Conservation (phyloP, 2,888 invertebrate species). For the Anoplius nigerrimus region DNA sequence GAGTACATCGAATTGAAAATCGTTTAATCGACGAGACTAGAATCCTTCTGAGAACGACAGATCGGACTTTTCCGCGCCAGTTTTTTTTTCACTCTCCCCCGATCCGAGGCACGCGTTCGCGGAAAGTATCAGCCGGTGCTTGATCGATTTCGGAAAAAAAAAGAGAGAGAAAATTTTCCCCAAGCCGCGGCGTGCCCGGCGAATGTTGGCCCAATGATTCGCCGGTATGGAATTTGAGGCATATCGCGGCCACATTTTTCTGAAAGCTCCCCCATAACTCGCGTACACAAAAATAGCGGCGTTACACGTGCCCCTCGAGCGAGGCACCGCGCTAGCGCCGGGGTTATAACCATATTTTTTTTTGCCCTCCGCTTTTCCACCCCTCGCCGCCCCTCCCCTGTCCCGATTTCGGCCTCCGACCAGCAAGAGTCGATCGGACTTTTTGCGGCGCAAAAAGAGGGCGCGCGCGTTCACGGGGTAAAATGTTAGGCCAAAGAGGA, state of each 20-base stretch:
- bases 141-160: not conserved
- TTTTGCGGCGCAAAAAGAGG: not conserved
- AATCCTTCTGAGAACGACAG: no score
- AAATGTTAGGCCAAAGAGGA: not conserved
- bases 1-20: no score
- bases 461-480: not conserved
- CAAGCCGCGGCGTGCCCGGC: no score
- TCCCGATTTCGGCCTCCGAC: not conserved
- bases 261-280: constrained; percentile 25
- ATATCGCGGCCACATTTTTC: constrained; percentile 37
- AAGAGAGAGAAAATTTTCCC: not conserved
- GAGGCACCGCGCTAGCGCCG: constrained; percentile 22
- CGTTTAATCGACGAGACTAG: no score
- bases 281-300: constrained; percentile 51
- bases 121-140: no score
- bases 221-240: constrained; percentile 44
- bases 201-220: constrained; percentile 30
- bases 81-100: no score
- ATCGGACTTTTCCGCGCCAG: no score
- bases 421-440: not conserved
- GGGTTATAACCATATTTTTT: constrained; percentile 23
- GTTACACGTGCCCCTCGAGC: constrained; percentile 41
- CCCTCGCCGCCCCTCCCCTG: not conserved
- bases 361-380: not conserved
- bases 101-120: no score